phyloP scores from a whole-genome alignment of 1,140 invertebrate genomes.

The Conus betulinus region DNA sequence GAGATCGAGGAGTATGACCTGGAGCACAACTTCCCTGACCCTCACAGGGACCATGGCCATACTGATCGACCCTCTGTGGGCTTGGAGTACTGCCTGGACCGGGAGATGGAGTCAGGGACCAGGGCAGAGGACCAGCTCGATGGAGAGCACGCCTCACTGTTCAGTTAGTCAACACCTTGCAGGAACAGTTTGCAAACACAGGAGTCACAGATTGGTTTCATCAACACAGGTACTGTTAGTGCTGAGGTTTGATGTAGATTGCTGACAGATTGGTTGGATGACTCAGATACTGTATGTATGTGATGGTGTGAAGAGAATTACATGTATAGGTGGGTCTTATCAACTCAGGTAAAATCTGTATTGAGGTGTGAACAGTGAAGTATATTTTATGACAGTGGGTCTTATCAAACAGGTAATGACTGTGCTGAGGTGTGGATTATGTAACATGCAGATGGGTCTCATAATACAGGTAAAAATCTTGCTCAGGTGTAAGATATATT shows the following conservation, averaged over 20 bases:
- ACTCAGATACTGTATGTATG: too few relatives aligned
- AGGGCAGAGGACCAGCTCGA: conserved; percentile 60
- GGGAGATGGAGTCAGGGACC: conserved; percentile 56
- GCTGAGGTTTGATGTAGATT: too few relatives aligned
- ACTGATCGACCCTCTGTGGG: conserved; percentile 22
- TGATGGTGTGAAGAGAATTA: too few relatives aligned
- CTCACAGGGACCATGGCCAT: conserved; percentile 49
- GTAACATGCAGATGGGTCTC: too few relatives aligned
- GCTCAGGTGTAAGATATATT: too few relatives aligned
- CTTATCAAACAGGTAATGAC: too few relatives aligned
- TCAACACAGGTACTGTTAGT: conserved; percentile 65
- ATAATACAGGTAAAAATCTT: too few relatives aligned
- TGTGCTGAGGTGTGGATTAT: too few relatives aligned
- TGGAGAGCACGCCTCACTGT: conserved; percentile 83
- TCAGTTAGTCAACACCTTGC: conserved; percentile 90
- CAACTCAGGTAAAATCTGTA: background rate
- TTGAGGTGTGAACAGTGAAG: too few relatives aligned
- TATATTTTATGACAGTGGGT: too few relatives aligned
- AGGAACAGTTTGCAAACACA: conserved; percentile 90
- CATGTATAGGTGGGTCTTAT: background rate
- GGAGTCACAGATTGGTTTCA: conserved; percentile 90
- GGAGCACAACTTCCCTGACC: conserved; percentile 66
- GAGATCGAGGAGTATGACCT: conserved; percentile 67
- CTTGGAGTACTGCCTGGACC: conserved; percentile 47
- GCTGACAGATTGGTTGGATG: too few relatives aligned